Base-by-base conservation (phyloP, 2,113 vertebrate genomes). In the Cinclus mexicanus region DNA sequence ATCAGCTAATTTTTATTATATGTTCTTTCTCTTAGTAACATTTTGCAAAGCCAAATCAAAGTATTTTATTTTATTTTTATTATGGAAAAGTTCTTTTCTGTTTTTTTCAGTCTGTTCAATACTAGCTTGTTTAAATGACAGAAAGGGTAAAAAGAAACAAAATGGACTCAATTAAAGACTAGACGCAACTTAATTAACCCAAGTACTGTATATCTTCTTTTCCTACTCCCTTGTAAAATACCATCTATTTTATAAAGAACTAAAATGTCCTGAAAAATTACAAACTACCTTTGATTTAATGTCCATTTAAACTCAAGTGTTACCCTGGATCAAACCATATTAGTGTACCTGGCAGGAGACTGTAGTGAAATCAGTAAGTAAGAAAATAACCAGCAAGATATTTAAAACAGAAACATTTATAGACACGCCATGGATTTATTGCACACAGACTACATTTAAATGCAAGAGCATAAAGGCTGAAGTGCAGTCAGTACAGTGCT, bases 1-100 rank as follows among this genome's bases (percentile, higher is more conserved):
- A 94, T 90, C 71, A 96, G 26, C 52, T 53, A 90, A 78, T 59
- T 50, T 55, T 39, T 87, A 70, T 60, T 55, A 16, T 11, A 86
- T 0, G 10, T 37, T 72, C 91, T 82, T 97, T 47, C 23, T 83
- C 89, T 69, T 49, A 90, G 93, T 74, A 65, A 59, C 33, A 70
- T 70, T 90, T 83, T 59, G 21, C 44, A 76, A 76, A 88, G 39
- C 49, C 29, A 93, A 94, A 93, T 64, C 35, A 39, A 42, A 96
- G 37, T 49, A 85, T 85, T 94, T 95, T 35, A 85, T 85, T 94
- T 95, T 35, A 71, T 70, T 84, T 90, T 93, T 65, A 83, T 59
- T 70, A 86, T 35, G 44, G 16, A 56, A 81, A 63, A 83, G n/a
- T 83, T 56, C 0, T 33, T 91, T 94, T 93, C 42, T 90, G 11